These are phyloP conservation scores for Sanderia malayensis DNA, from an alignment of 30 jellyfish, hydroid and myxozoan species.

Conservation along the genomic window DNA sequence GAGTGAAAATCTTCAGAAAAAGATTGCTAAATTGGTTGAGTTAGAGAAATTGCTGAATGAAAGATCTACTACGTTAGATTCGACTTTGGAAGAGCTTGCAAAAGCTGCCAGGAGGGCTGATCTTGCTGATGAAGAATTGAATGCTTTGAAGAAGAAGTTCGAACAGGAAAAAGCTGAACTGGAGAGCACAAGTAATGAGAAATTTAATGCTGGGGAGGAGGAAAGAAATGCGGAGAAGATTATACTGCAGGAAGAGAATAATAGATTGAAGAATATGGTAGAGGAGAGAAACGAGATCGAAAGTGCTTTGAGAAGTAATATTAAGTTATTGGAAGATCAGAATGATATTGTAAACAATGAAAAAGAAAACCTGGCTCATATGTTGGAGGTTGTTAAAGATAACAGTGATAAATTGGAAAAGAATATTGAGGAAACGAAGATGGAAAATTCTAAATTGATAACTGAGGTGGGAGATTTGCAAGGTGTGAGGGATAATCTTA, in stretches of 20 bases:
- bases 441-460: slow-evolving; percentile 9
- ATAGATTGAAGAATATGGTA: slow-evolving; percentile 7
- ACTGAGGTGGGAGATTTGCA: background rate
- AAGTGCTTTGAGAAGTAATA: background rate
- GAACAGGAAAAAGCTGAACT: background rate
- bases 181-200: slow-evolving; percentile 21
- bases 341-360: background rate
- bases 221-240: background rate
- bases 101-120: background rate
- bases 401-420: slow-evolving; percentile 1
- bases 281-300: slow-evolving; percentile 7
- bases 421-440: background rate
- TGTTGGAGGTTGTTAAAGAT: background rate
- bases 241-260: slow-evolving; percentile 6
- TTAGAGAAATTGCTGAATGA: background rate
- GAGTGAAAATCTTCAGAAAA: background rate
- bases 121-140: slow-evolving; percentile 10
- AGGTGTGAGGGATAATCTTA: background rate
- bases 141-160: background rate
- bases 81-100: background rate
- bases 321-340: slow-evolving; percentile 1
- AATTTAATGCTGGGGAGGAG: background rate
- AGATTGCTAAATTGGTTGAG: background rate
- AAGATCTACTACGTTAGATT: background rate
- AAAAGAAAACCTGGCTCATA: slow-evolving; percentile 5